These are phyloP conservation scores for Acanthurus tractus DNA, from an alignment of 2,797 vertebrate species.

Conservation along the genomic window DNA sequence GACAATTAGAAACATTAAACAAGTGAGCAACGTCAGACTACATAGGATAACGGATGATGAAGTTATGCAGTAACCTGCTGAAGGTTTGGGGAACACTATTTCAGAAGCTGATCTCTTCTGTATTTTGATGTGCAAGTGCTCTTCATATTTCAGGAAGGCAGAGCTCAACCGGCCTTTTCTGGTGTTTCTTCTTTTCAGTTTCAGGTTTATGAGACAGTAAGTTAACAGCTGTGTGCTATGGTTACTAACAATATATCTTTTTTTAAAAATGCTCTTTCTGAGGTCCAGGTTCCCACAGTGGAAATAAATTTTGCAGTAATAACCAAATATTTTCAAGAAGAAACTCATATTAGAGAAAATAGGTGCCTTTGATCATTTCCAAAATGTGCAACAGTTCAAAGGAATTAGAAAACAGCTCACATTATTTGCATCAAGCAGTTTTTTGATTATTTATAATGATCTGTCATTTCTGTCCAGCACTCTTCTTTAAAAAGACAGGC, in stretches of 20 bases:
- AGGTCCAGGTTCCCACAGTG: background rate
- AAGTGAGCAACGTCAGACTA: conserved; percentile 3
- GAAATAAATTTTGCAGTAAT: conserved; percentile 20
- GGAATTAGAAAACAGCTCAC: conserved; percentile 40
- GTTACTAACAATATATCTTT: background rate
- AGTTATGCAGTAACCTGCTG: conserved; percentile 3
- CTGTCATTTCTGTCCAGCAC: conserved; percentile 38
- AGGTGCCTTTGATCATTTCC: conserved; percentile 43
- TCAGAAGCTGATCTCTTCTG: background rate
- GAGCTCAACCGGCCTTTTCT: background rate
- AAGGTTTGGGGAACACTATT: conserved; percentile 1
- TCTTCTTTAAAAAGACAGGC: conserved; percentile 20
- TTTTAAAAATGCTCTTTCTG: background rate
- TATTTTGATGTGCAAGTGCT: conserved; percentile 17
- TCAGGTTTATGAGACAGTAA: background rate
- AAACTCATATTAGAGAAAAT: conserved; percentile 28
- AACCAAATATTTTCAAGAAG: conserved; percentile 30
- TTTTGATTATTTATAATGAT: conserved; percentile 33
- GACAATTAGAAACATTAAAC: conserved; percentile 23
- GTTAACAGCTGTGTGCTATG: background rate
- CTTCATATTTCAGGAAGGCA: conserved; percentile 13
- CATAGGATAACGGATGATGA: background rate
- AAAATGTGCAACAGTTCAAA: conserved; percentile 48
- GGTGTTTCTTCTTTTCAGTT: conserved; percentile 34
- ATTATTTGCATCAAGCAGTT: conserved; percentile 22